Conservation (phyloP, 2,113 vertebrate genomes). For the Grallaria varia region DNA sequence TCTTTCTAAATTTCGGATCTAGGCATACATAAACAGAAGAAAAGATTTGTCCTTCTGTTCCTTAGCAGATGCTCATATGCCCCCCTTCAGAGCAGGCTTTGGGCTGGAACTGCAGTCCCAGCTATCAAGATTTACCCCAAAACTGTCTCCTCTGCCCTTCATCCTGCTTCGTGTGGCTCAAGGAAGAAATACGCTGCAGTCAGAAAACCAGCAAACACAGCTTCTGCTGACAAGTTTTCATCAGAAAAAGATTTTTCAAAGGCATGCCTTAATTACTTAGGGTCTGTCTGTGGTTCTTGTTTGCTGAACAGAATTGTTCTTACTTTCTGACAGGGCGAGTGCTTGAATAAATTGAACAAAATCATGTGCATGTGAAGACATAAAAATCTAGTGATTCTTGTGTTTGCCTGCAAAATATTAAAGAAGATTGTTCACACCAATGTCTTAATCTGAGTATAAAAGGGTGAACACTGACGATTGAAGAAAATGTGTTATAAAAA, state of each 20-base stretch:
- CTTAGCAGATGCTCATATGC: background rate
- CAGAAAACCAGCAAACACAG: background rate
- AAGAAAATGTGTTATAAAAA: accelerated
- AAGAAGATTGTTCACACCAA: background rate
- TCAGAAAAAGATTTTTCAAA: background rate
- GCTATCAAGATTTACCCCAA: background rate
- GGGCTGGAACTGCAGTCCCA: background rate
- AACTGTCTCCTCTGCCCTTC: background rate
- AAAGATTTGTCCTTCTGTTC: background rate
- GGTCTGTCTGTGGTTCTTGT: background rate
- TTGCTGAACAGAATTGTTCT: background rate
- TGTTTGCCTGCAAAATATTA: background rate
- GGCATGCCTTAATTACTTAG: background rate
- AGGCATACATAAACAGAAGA: background rate
- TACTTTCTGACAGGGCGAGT: background rate
- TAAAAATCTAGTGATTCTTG: background rate
- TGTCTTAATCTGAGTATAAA: background rate
- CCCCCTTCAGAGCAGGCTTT: background rate
- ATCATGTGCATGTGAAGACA: accelerated
- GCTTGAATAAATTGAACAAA: background rate
- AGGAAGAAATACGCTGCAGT: background rate
- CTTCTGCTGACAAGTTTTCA: background rate
- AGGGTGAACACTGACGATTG: background rate
- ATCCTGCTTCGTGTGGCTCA: background rate
- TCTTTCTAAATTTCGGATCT: background rate